Evolutionary conservation across 2,888 invertebrate genomes (phyloP).

Genomic region (Ferrisia virgata): DNA sequence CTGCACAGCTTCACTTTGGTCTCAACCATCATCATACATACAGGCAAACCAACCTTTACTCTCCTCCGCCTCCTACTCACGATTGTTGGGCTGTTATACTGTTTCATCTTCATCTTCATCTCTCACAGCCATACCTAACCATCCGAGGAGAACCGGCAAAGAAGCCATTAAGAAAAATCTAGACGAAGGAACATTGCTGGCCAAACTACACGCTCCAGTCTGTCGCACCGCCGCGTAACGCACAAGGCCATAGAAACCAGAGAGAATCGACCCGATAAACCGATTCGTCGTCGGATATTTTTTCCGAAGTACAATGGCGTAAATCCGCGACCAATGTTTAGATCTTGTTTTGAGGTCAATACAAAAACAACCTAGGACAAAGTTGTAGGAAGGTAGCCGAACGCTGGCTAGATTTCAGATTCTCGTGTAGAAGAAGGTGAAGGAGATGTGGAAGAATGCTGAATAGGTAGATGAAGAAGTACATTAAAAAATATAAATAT

Average conservation of each 20-base stretch:
- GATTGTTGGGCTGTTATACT: too few species aligned
- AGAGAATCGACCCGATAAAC: conserved; percentile 6
- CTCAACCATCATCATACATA: background rate
- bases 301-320: background rate
- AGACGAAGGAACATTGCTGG: background rate
- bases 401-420: too few species aligned
- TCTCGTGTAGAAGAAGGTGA: too few species aligned
- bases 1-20: background rate
- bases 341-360: background rate
- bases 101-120: background rate
- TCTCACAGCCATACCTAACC: background rate
- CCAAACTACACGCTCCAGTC: background rate
- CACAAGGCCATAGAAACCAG: background rate
- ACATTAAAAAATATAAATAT: too few species aligned
- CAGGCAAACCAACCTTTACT: background rate
- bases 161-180: conserved; percentile 22
- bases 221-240: background rate
- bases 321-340: background rate
- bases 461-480: too few species aligned
- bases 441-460: too few species aligned
- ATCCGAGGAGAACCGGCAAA: background rate
- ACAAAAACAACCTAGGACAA: background rate
- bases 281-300: background rate
- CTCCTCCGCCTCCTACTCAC: background rate
- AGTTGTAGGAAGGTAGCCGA: too few species aligned